These are phyloP conservation scores for Tenebrosternarchus preto DNA, from an alignment of 2,113 vertebrate species.

Conservation along the genomic window DNA sequence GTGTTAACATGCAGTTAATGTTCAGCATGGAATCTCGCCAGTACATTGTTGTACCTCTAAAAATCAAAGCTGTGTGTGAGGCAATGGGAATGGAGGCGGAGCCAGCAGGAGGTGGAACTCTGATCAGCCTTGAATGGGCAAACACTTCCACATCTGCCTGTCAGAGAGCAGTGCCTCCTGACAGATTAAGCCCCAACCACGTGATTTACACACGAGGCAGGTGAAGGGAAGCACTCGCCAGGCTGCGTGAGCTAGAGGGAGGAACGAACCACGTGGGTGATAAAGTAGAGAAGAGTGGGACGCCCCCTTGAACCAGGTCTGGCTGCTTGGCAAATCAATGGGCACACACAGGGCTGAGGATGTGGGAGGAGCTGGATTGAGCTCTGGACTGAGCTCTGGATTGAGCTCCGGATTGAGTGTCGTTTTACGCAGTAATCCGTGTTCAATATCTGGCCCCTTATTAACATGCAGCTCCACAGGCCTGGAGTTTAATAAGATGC, in stretches of 20 bases:
- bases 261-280: conserved; percentile 84
- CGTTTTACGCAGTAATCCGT: neutral
- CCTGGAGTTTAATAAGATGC: conserved; percentile 59
- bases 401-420: conserved; percentile 11
- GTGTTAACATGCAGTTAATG: too few relatives aligned
- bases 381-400: neutral
- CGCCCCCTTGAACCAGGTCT: conserved; percentile 51
- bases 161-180: conserved; percentile 50
- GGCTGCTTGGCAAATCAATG: conserved; percentile 16
- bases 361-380: conserved; percentile 7
- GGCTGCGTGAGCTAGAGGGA: conserved; percentile 85
- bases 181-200: conserved; percentile 53
- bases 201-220: conserved; percentile 87
- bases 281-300: conserved; percentile 75
- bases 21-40: too few relatives aligned
- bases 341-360: neutral
- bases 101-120: neutral
- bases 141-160: conserved; percentile 48
- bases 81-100: neutral
- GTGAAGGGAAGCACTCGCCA: conserved; percentile 83
- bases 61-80: too few relatives aligned
- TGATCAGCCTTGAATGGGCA: conserved; percentile 24
- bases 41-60: too few relatives aligned
- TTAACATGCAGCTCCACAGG: neutral
- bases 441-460: neutral